Evolutionary conservation across 2,888 invertebrate species (phyloP), one percentile per base, ranked within the genome.

Genomic region (Temnothorax rugatulus): DNA sequence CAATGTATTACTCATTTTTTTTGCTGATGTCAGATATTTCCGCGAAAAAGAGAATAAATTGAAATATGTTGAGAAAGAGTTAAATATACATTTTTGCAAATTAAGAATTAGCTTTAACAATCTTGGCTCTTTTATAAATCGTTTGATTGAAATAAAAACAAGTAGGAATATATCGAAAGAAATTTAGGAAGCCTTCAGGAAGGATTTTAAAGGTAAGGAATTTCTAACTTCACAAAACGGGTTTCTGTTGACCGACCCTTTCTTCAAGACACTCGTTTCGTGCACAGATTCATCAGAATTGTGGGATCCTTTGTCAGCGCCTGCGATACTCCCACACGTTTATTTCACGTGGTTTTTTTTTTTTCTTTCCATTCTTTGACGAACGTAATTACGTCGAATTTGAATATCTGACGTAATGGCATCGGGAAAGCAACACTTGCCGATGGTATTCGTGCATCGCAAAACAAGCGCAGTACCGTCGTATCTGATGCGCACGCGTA

Each of bases 351-450:
- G 18, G 34, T 25, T 64, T 21, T 7, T 25, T 64, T 21, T 7
- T 29, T 29, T 29, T 4, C 29, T 75, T 64, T 64, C 38, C 21
- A 15, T 41, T 73, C 73, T 59, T 57, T 38, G 13, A 15, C 50
- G 34, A 54, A 54, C n/a, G n/a, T 68, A 44, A 77, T 77, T 66
- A 47, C 41, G 2, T 54, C 5, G 57, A 69, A 54, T 77, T 44
- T 68, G 29, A 77, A 68, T 69, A 68, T 68, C 41, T 68, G 68
- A 77, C 41, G 54, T 68, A 77, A 76, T 38, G 29, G 4, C 52
- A n/a, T 13, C 34, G 25, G 25, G 13, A 64, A 76, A 11, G 25
- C 38, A 76, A 52, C 18, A 38, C 25, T 7, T 76, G 2, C 52
- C 21, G 13, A 34, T 29, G 38, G 57, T 77, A 68, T 59, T 71